A percentile compares a stretch with the other conserved stretches of the same genome.
phyloP scores from a whole-genome alignment of 2,113 vertebrate species.

The Nycticebus coucang region DNA sequence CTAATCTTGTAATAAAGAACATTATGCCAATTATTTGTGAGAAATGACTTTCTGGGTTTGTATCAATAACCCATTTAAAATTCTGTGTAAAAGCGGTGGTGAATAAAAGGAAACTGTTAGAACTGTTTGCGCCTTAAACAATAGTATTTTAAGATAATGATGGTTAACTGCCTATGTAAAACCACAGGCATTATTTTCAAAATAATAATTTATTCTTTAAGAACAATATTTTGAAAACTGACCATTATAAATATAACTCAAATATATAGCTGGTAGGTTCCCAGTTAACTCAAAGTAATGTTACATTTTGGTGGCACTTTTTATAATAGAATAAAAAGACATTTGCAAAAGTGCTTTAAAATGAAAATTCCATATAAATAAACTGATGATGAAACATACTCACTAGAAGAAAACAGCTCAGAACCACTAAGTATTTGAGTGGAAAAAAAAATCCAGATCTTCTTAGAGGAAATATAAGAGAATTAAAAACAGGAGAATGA shows the following conservation, averaged over 20 bases:
- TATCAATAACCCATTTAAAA: slow-evolving; percentile 51
- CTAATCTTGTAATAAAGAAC: background rate
- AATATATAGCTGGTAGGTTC: background rate
- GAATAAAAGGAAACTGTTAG: background rate
- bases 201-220: slow-evolving; percentile 23
- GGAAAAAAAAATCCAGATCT: background rate
- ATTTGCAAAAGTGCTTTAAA: slow-evolving; percentile 5
- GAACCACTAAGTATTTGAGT: background rate
- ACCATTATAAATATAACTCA: slow-evolving; percentile 27
- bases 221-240: background rate
- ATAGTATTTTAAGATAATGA: slow-evolving; percentile 9
- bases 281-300: slow-evolving; percentile 23
- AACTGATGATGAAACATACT: slow-evolving; percentile 30
- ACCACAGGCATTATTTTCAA: background rate
- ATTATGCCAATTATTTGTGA: slow-evolving; percentile 36
- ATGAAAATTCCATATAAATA: background rate
- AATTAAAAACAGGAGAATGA: background rate
- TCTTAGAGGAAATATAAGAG: slow-evolving; percentile 12
- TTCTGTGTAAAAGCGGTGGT: background rate
- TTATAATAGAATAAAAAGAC: slow-evolving; percentile 44
- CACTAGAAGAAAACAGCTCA: background rate
- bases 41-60: slow-evolving; percentile 5
- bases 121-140: background rate
- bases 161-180: background rate
- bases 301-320: background rate